Percentiles rank a stretch among this genome's conserved stretches.
Conservation (phyloP, 2,888 invertebrate species). For the Calephelis perditalis region DNA sequence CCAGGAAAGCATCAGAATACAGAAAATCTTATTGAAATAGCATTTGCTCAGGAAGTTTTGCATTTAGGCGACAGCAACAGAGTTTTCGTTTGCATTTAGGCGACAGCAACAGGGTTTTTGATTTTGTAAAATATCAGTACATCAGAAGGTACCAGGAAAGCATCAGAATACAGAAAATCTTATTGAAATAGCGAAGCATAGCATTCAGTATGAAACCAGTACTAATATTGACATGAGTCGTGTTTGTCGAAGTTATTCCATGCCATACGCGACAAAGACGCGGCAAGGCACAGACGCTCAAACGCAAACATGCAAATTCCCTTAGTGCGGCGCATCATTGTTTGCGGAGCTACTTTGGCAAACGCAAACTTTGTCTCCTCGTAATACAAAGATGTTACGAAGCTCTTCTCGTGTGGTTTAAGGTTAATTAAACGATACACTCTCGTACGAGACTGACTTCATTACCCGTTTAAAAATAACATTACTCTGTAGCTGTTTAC, state of each 20-base stretch:
- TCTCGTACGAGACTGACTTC: constrained; percentile 10
- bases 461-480: constrained; percentile 12
- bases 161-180: background rate
- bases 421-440: constrained; percentile 46
- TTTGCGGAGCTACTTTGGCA: constrained; percentile 48
- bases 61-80: too few species aligned
- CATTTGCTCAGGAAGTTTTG: too few species aligned
- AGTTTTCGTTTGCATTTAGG: too few species aligned
- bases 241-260: constrained; percentile 23
- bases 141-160: background rate
- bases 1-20: too few species aligned
- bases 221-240: constrained; percentile 18
- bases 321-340: constrained; percentile 51
- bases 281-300: constrained; percentile 21
- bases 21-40: too few species aligned
- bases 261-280: constrained; percentile 18
- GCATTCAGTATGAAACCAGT: constrained; percentile 6
- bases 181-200: background rate
- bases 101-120: too few species aligned
- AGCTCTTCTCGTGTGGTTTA: constrained; percentile 41
- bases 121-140: too few species aligned
- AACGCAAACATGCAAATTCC: constrained; percentile 57
- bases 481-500: constrained; percentile 15
- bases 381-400: constrained; percentile 46
- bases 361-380: constrained; percentile 51